Conservation (phyloP, 2,113 vertebrate genomes). For the Anolis carolinensis region DNA sequence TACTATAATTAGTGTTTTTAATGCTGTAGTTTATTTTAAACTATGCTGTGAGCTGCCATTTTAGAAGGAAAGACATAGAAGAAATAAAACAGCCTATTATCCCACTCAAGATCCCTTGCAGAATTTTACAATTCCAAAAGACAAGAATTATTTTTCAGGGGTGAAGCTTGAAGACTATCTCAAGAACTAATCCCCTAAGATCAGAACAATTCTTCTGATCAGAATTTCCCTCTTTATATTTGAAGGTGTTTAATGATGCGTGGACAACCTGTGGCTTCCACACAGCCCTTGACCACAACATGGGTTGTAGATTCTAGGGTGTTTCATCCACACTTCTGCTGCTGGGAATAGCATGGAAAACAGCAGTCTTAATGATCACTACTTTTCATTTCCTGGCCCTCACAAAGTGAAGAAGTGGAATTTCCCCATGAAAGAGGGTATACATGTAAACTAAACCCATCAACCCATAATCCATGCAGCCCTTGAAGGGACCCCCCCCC, state of each 20-base stretch:
- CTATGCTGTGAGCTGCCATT: no score
- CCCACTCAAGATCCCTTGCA: not conserved
- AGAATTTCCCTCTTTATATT: not conserved
- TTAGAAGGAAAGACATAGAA: no score
- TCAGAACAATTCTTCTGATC: not conserved
- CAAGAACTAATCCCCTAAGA: not conserved
- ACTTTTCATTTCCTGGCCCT: not conserved
- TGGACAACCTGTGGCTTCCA: no score
- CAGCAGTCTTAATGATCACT: not conserved
- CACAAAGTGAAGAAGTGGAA: not conserved
- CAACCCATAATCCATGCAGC: not conserved
- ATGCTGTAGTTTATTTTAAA: no score
- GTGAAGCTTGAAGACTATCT: not conserved
- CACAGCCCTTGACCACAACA: no score
- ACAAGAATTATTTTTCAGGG: not conserved
- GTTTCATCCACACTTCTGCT: no score
- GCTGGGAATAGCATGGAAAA: no score
- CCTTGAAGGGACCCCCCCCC: no score
- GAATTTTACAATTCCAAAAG: no score
- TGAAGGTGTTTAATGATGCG: not conserved
- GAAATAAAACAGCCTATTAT: not conserved
- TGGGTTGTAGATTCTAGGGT: no score
- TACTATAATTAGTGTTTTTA: no score
- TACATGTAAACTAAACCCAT: not conserved
- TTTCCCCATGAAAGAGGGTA: not conserved